Evolutionary conservation across 2,797 vertebrate species (phyloP), one percentile per base, ranked within the genome.

Genomic region (Scyliorhinus canicula): DNA sequence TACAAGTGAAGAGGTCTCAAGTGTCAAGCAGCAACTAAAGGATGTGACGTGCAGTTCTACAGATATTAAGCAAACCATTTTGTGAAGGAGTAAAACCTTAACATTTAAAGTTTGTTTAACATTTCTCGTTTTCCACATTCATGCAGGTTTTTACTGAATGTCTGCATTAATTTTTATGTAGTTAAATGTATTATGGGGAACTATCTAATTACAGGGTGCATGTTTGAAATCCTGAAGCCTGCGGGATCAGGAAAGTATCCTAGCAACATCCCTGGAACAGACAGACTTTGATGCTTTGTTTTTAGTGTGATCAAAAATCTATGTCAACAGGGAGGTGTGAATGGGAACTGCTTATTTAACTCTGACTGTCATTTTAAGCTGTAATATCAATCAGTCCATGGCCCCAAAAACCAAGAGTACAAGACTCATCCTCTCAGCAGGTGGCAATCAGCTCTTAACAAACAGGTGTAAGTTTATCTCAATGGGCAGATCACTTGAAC

Each of bases 11-110:
- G 47, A 50, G 55, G 55, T 57, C 86, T 90, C 50, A 57, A 94
- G 47, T 31, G 93, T 74, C 67, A 52, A 94, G 47, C 31, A 74
- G 4, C 14, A 74, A 94, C 50, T 21, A 74, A 69, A 74, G 6
- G 12, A 55, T 35, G 35, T 94, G 67, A 52, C 47, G 1, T 35
- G 67, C 69, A 94, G 21, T 31, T 74, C 9, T 19, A 74, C 69
- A 94, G 44, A 74, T 94, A 21, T 94, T 94, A 94, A 35, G 40
- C 60, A 65, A 65, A 93, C 40, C 24, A 16, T 31, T 93, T 69
- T n/a, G 88, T 65, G 16, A 91, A 44, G 31, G 40, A 24, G 63
- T 8, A 52, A 71, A 35, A 71, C 9, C 47, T 52, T 47, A 35
- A 44, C 63, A 1, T 52, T 16, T 52, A 44, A 71, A 94, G 7